Base-by-base conservation (phyloP, 2,888 invertebrate genomes). In the Protonemura montana region DNA sequence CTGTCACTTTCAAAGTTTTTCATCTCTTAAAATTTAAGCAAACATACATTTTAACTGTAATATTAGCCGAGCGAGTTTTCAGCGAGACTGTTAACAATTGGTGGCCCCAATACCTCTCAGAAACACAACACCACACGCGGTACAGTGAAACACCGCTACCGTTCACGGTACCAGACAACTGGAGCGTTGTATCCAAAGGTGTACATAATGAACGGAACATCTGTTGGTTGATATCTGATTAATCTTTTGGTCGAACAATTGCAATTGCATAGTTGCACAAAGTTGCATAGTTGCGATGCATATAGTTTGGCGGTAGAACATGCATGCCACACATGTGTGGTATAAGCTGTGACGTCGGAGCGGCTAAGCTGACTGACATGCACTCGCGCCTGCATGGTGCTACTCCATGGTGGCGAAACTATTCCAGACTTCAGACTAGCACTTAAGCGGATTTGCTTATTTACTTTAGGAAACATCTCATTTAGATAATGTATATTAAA, bases 121-220 rank as follows among this genome's bases (percentile, higher is more conserved):
- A 3, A 35, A 6, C 3, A 35, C 10, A 35, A 6, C 10, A 35
- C 35, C 3, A 35, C 35, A 35, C 35, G 35, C 35, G 35, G 35
- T 35, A 35, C 35, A 10, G 35, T 10, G 35, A 3, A 59, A 59
- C 2, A 59, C 59, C 59, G 21, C 16, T 21, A 21, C 59, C 7
- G 59, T 59, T 59, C 59, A 3, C 21, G 59, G 13, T 10, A 59
- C 21, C 59, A 59, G 59, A 10, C 59, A 59, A 59, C 59, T 59
- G 59, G 59, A 59, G 59, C 59, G 59, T 13, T 16, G 21, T 13
- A 59, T 59, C 16, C 59, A 59, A 21, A 59, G 59, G 59, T 59
- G 59, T 59, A 59, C 59, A 59, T 59, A 59, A 59, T 59, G 59
- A 59, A 59, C 59, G 59, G 59, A 59, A 59, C 59, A 59, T 59